These are phyloP conservation scores for Umimayanthus kanabou DNA, from an alignment of 92 coral and sea anemone species.

Conservation along the genomic window DNA sequence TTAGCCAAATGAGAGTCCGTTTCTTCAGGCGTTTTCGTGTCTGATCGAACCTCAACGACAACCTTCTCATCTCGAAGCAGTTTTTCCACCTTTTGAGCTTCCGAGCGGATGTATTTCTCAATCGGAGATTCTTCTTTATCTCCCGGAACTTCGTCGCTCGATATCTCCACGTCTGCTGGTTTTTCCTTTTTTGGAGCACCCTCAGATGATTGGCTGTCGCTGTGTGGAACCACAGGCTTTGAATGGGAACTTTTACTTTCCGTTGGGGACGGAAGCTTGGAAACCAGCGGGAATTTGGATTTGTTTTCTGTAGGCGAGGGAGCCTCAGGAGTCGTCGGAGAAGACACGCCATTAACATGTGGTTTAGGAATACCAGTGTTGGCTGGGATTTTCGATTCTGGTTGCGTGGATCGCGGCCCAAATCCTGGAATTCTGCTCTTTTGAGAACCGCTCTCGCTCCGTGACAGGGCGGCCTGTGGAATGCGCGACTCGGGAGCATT, in stretches of 20 bases:
- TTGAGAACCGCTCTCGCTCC: conserved; percentile 23
- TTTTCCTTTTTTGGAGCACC: conserved; percentile 8
- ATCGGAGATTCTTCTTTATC: conserved; percentile 49
- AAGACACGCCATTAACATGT: conserved; percentile 17
- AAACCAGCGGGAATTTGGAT: background rate
- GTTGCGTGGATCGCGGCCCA: conserved; percentile 32
- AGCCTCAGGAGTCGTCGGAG: conserved; percentile 20
- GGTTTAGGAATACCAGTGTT: conserved; percentile 46
- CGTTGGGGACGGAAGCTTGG: conserved; percentile 33
- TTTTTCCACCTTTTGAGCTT: conserved; percentile 82
- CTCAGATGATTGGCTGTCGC: conserved; percentile 17
- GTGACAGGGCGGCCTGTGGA: conserved; percentile 32
- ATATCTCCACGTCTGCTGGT: background rate
- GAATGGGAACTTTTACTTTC: conserved; percentile 40
- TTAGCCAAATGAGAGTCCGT: conserved; percentile 33
- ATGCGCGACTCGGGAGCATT: conserved; percentile 39
- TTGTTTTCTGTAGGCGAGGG: conserved; percentile 27
- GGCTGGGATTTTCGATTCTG: conserved; percentile 47
- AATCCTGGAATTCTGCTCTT: conserved; percentile 37
- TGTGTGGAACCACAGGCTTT: conserved; percentile 11
- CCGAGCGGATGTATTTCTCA: conserved; percentile 71
- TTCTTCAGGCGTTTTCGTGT: conserved; percentile 43
- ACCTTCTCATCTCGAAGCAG: conserved; percentile 77
- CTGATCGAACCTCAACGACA: conserved; percentile 60
- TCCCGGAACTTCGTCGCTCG: conserved; percentile 28